Base-by-base conservation (phyloP, 2,797 vertebrate genomes). In the Sciurus carolinensis region DNA sequence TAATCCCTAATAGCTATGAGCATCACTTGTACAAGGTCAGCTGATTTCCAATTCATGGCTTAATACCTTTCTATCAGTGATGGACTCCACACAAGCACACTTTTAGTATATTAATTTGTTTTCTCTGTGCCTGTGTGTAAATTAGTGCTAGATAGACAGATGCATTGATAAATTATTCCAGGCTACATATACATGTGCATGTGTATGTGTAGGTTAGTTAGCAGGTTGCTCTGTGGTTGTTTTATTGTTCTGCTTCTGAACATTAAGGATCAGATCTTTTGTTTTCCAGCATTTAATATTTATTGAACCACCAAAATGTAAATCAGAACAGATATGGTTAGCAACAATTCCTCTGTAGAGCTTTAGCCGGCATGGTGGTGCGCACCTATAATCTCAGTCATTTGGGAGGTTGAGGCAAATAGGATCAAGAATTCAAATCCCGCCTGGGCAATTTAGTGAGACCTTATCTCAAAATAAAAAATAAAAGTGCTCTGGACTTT, bases 1-100 rank as follows among this genome's bases (percentile, higher is more conserved):
- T 10, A 1, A 36, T 71, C 17, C 30, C 44, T 33, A 54, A 0
- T 4, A 3, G 3, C 24, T 33, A 5, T 28, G 13, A 33, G 26
- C 1, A 6, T 24, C 50, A 24, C 2, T 89, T 72, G 10, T 3
- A 47, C 42, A 64, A 18, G 39, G 47, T 18, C 33, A 47, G 15
- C 5, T 66, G 11, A 42, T 36, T n/a, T 91, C 18, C 30, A 44
- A n/a, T 72, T 57, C 66, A 22, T 22, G 5, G n/a, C 6, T 6
- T 87, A 11, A 33, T 50, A 42, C 2, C 44, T 80, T 52, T 79
- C 64, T n/a, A 1, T 59, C 66, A 54, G 3, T 26, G 47, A 36
- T 50, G 64, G 26, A 13, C n/a, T 90, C 17, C 12, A 22, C 1
- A 6, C 8, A 50, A 24, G 12, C 15, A 28, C 15, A 39, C 5